Base-by-base conservation (phyloP, 2,888 invertebrate species). In the Tanypteryx hageni region DNA sequence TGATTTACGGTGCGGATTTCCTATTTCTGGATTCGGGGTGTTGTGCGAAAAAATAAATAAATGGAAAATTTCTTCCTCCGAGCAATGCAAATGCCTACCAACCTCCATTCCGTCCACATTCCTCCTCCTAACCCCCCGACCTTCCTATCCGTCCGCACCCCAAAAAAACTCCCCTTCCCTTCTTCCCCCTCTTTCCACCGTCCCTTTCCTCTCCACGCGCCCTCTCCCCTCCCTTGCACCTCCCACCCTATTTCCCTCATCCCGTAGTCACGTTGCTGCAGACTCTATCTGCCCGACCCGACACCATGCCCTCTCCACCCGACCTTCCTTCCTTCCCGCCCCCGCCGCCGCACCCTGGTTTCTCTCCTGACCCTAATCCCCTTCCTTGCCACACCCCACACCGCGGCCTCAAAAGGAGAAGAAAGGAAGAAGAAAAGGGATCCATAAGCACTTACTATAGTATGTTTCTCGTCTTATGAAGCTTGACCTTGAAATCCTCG, bases 1-100 rank as follows among this genome's bases (percentile, higher is more conserved):
- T 89, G 89, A 89, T 89, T 89, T 89, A 89, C 64, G 89, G 89
- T 44, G 16, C 5, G 56, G 89, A 68, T 68, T 89, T 86, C 83
- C 56, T 57, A 83, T 83, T 56, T 83, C 83, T 85, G 58, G 22
- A 85, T 57, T 57, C 57, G 58, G 58, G 57, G 85, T 57, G 58
- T 56, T 57, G 57, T 22, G 57, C 58, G 58, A 57, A n/a, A 58
- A 57, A 22, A 57, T 56, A 76, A 76, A 76, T 76, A 76, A 44
- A 76, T 27, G 76, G 76, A 76, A 22, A 44, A n/a, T 83, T 44
- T 18, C 44, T n/a, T n/a, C 27, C 16, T 16, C 82, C 82, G 16
- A 18, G 18, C 31, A 44, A 83, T 83, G 83, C 83, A 83, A 83
- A 83, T 83, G 83, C 83, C 83, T 83, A 14, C 31, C 31, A 11